Percentiles rank a stretch among this genome's conserved stretches.
Evolutionary conservation across 2,113 vertebrate species (phyloP).

Genomic region (Oplegnathus fasciatus): DNA sequence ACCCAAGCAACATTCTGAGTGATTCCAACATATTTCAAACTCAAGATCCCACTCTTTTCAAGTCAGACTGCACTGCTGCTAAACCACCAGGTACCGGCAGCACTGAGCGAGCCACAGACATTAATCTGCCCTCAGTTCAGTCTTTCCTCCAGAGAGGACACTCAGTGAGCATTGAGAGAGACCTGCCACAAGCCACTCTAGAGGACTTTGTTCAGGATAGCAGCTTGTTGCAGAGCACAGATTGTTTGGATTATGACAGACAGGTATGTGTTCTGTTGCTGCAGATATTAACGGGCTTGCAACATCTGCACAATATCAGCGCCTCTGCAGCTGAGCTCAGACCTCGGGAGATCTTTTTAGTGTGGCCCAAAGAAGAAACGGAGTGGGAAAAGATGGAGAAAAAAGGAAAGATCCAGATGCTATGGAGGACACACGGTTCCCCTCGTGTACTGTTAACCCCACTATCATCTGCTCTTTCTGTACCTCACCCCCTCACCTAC

Average conservation of each 20-base stretch:
- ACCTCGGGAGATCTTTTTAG: conserved; percentile 82
- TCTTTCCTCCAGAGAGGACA: conserved; percentile 60
- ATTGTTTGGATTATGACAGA: conserved; percentile 77
- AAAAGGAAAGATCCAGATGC: conserved; percentile 36
- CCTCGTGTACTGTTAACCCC: conserved; percentile 83
- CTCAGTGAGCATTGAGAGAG: conserved; percentile 72
- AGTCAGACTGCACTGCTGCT: conserved; percentile 17
- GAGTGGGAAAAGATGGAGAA: background rate
- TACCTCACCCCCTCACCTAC: conserved; percentile 40
- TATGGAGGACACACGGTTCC: conserved; percentile 67
- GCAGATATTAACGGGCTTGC: conserved; percentile 85
- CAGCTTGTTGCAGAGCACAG: conserved; percentile 46
- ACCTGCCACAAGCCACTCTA: conserved; percentile 85
- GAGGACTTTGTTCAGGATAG: conserved; percentile 80
- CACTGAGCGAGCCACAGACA: conserved; percentile 17
- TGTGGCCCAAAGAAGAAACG: conserved; percentile 44
- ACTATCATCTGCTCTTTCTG: conserved; percentile 42
- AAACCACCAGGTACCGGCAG: conserved; percentile 49
- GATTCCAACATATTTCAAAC: background rate
- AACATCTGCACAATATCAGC: conserved; percentile 71
- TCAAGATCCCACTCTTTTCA: conserved; percentile 1
- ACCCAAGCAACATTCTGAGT: background rate
- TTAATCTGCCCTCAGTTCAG: conserved; percentile 37
- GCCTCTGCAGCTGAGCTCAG: conserved; percentile 68
- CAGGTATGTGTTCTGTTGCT: conserved; percentile 84